Base-by-base conservation (phyloP, 1,140 invertebrate genomes). In the Drosophila baimaii region DNA sequence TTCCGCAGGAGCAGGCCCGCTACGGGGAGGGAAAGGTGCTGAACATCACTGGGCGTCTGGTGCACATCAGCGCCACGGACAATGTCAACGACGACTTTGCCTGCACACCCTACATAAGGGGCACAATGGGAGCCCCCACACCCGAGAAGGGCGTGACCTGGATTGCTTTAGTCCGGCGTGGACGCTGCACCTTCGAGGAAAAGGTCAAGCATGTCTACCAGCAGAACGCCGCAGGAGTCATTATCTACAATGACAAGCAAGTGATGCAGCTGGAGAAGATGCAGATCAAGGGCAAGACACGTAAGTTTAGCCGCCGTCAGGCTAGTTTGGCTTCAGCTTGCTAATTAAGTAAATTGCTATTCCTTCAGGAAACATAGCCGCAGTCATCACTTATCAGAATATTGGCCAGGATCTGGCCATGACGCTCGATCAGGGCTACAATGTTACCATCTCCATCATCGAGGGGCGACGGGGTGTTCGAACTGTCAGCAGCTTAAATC, bases 161-260 rank as follows among this genome's bases (percentile, higher is more conserved):
- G 96, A 95, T 97, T 57, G 96, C 96, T 2, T 92, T 97, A 49
- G 95, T 97, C 5, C 93, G 94, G 72, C 92, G 96, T 17, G 96
- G 96, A 25, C 81, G 80, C 44, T 97, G 96, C 92, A 95, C 95
- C 75, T 96, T 96, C 88, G 95, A 96, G 82, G 94, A 94, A 47
- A 97, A 97, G 92, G 93, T 94, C 49, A 94, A 95, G 75, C 95
- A 96, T 91, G 95, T 96, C 15, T 94, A 94, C 84, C 92, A 92
- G 35, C 94, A 93, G 56, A 95, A 95, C 79, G 96, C 96, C 2
- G 93, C 94, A 0, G 96, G 95, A 0, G 95, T 96, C 15, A 94
- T 97, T 33, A 94, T 97, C 12, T 97, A 96, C 92, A 96, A 96
- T 91, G 94, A 95, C 91, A 93, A 94, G 46, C 94, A 94, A 41